These are phyloP conservation scores for Argya squamiceps DNA, from an alignment of 2,797 vertebrate species.

Conservation along the genomic window DNA sequence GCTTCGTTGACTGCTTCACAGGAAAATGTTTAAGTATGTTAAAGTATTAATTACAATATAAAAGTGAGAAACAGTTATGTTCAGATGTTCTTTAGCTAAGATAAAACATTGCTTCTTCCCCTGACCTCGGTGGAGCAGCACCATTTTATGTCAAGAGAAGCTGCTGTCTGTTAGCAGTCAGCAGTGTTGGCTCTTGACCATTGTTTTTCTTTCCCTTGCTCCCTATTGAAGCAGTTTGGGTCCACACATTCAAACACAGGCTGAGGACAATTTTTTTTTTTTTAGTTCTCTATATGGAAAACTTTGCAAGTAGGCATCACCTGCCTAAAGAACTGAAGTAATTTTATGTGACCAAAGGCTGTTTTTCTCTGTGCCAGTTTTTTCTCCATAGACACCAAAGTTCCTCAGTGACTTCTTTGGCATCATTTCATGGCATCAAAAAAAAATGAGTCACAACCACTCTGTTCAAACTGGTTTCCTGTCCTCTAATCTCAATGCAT, in stretches of 20 bases:
- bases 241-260: neutral
- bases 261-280: neutral
- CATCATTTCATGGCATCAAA: neutral
- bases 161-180: neutral
- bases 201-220: neutral
- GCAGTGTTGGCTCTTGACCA: fast-evolving
- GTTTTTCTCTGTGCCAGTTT: neutral
- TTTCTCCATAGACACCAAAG: neutral
- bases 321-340: neutral
- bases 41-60: neutral
- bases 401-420: neutral
- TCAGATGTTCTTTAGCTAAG: neutral
- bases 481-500: neutral
- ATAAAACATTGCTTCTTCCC: neutral
- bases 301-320: neutral
- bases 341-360: neutral
- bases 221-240: neutral
- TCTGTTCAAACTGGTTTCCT: neutral
- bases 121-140: neutral
- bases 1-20: neutral
- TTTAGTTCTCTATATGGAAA: neutral
- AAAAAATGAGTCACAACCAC: neutral
- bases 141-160: neutral
- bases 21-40: neutral
- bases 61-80: neutral